These are phyloP conservation scores for Andinoacara biseriatus DNA, from an alignment of 2,113 vertebrate species.

Conservation along the genomic window DNA sequence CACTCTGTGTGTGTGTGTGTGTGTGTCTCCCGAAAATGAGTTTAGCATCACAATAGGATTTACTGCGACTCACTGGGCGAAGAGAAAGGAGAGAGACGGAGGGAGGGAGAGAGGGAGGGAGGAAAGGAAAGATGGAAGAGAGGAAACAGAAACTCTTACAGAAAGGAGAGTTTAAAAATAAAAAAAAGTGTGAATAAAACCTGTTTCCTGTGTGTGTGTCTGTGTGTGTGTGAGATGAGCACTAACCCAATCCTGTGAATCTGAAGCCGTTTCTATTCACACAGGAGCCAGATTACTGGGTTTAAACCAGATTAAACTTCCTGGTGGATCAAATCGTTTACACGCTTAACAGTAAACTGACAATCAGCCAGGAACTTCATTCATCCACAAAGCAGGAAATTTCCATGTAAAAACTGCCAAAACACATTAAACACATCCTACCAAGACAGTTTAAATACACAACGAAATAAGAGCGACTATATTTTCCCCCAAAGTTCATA, in stretches of 20 bases:
- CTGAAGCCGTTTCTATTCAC: constrained; percentile 14
- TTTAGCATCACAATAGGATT: constrained; percentile 95
- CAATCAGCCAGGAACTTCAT: neutral
- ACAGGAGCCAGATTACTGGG: constrained; percentile 31
- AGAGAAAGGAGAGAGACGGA: constrained; percentile 77
- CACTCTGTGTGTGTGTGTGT: constrained; percentile 59
- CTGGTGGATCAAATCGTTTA: constrained; percentile 16
- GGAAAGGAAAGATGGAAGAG: neutral
- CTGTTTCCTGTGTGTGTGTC: neutral
- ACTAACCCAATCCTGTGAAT: neutral
- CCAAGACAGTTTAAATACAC: neutral
- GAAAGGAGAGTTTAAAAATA: neutral
- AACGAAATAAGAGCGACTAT: neutral
- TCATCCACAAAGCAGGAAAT: neutral
- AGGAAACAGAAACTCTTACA: neutral
- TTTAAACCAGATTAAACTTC: neutral
- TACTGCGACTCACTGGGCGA: constrained; percentile 85
- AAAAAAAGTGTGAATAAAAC: neutral
- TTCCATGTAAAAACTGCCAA: neutral
- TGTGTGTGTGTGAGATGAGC: neutral
- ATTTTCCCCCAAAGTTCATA: neutral
- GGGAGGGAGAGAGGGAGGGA: neutral
- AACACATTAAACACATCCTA: neutral
- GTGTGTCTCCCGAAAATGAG: constrained; percentile 80
- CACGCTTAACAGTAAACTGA: neutral